Base-by-base conservation (phyloP, 2,888 invertebrate genomes). In the Stenodera caucasica region DNA sequence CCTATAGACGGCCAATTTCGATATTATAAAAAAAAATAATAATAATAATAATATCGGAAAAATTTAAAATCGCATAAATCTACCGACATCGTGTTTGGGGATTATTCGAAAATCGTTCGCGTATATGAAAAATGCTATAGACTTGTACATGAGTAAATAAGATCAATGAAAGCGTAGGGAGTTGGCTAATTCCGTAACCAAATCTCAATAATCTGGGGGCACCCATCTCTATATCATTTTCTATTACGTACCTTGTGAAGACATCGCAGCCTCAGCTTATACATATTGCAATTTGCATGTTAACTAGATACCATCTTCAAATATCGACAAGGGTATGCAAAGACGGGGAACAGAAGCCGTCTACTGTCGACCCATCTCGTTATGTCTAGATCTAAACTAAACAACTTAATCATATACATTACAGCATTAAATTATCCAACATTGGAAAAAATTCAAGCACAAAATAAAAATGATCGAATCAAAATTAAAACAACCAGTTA, bases 271-370 rank as follows among this genome's bases (percentile, higher is more conserved):
- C 70, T 67, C 66, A 61, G 72, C 74, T 72, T 76, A 74, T 77
- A 75, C 77, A 74, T 75, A 77, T 77, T 74, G 72, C 76, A 79
- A 80, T 80, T 80, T 80, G 78, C 80, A 80, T 80, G 75, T 77
- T 79, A 79, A 80, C 78, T 78, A 79, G 78, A 78, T 78, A 75
- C 72, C 75, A 78, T 78, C 77, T 79, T 79, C 77, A 77, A 77
- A 77, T 78, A 79, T 79, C 78, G 79, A 78, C 78, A 68, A 68
- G 61, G 58, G 61, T 60, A 64, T 60, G 63, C 59, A 59, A 65
- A 65, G 65, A 62, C 57, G 60, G 58, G 67, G 60, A 45, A 37
- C 60, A 15, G 45, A 59, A 64, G 62, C 55, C 56, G 61, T 64
- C 58, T 59, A 52, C 45, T 65, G 59, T 61, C 66, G 57, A 62